Evolutionary conservation across 2,888 invertebrate species (phyloP).

Genomic region (Lomographa bimaculata): DNA sequence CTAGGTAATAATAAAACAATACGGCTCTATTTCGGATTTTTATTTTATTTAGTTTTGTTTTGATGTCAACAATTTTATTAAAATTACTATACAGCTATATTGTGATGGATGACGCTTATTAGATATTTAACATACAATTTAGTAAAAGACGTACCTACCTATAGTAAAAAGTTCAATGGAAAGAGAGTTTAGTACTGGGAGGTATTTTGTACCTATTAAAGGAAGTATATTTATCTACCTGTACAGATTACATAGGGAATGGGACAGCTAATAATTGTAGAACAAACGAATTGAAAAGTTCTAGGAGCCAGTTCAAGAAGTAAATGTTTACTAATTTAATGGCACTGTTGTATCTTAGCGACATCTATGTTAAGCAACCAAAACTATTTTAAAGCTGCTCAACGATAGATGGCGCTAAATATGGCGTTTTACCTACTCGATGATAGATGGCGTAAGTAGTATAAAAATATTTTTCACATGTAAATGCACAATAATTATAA

Average conservation of each 20-base stretch:
- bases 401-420: constrained; percentile 34
- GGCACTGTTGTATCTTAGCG: constrained; percentile 30
- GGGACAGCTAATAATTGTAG: no score
- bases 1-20: constrained; percentile 58
- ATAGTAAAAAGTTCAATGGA: no score
- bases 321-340: constrained; percentile 10
- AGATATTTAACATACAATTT: no score
- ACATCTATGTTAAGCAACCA: constrained; percentile 17
- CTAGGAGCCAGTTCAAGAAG: no score
- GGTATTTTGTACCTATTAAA: no score
- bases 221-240: no score
- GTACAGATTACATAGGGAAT: no score
- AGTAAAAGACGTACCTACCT: no score
- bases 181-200: no score
- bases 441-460: constrained; percentile 52
- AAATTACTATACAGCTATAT: constrained; percentile 41
- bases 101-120: no score
- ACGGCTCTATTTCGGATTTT: constrained; percentile 60
- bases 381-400: constrained; percentile 25
- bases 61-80: constrained; percentile 59
- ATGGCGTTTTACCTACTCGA: constrained; percentile 27
- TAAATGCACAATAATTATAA: constrained; percentile 73
- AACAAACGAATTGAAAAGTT: no score
- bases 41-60: constrained; percentile 70
- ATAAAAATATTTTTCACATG: constrained; percentile 49